Evolutionary conservation across 2,888 invertebrate genomes (phyloP).

Genomic region (Phalangium opilio): DNA sequence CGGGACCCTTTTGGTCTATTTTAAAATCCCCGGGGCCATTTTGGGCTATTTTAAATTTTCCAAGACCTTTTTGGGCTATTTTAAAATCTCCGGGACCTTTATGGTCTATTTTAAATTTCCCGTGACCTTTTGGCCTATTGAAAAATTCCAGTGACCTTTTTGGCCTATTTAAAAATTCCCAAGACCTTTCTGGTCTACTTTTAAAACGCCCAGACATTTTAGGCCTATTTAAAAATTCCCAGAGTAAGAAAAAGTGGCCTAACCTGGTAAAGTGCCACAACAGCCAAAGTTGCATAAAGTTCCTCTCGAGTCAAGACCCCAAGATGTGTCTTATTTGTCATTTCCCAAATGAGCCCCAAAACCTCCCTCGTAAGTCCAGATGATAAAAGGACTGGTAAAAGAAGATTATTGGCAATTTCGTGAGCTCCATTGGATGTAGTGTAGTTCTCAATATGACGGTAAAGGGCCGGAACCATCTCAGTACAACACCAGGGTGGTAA

Average conservation of each 20-base stretch:
- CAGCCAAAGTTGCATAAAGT: constrained; percentile 34
- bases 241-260: background rate
- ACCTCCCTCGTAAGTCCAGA: constrained; percentile 33
- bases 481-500: constrained; percentile 15
- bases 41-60: no score
- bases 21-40: no score
- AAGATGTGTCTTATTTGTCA: constrained; percentile 33
- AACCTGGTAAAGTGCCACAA: constrained; percentile 37
- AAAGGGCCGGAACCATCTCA: constrained; percentile 11
- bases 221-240: no score
- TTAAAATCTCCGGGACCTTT: no score
- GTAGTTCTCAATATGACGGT: constrained; percentile 6
- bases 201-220: no score
- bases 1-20: no score
- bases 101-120: no score
- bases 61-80: no score
- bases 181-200: no score
- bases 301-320: constrained; percentile 34
- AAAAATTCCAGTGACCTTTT: no score
- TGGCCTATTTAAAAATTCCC: no score
- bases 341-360: constrained; percentile 35
- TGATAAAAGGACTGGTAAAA: constrained; percentile 35
- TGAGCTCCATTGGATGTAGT: constrained; percentile 11
- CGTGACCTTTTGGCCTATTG: no score
- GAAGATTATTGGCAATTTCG: constrained; percentile 28